Evolutionary conservation across 2,797 vertebrate species (phyloP).

Genomic region (Florisuga fusca): DNA sequence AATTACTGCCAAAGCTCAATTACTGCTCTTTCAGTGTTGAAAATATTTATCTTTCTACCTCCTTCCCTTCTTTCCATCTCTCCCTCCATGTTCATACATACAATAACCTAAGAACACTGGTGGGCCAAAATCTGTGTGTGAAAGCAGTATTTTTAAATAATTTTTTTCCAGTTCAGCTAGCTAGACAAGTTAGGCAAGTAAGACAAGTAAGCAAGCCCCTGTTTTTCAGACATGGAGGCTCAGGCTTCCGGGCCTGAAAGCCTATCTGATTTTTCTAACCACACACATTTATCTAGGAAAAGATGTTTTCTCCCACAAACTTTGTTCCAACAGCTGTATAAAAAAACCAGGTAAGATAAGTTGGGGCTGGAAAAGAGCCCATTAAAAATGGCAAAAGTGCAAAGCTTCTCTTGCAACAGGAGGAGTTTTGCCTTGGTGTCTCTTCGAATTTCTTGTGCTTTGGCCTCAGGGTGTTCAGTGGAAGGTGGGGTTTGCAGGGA

Average conservation of each 20-base stretch:
- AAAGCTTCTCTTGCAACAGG: background rate
- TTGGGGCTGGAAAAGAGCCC: background rate
- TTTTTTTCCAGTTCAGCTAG: background rate
- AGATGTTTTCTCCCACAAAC: background rate
- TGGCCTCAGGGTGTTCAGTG: background rate
- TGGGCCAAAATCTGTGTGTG: background rate
- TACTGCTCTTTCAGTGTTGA: background rate
- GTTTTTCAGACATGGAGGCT: background rate
- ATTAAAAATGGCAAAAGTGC: background rate
- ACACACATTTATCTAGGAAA: background rate
- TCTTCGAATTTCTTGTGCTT: background rate
- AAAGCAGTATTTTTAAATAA: background rate
- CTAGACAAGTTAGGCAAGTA: background rate
- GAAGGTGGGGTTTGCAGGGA: background rate
- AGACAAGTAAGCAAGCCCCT: background rate
- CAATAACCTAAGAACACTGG: fast-evolving
- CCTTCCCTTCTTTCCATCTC: background rate
- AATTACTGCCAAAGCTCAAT: background rate
- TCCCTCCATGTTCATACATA: background rate
- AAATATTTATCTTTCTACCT: background rate
- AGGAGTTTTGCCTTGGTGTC: background rate
- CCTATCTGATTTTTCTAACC: background rate
- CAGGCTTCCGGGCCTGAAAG: background rate
- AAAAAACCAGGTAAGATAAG: background rate
- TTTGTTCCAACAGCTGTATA: background rate